These are phyloP conservation scores for Anthrax anthrax DNA, from an alignment of 2,888 invertebrate species.

Conservation along the genomic window DNA sequence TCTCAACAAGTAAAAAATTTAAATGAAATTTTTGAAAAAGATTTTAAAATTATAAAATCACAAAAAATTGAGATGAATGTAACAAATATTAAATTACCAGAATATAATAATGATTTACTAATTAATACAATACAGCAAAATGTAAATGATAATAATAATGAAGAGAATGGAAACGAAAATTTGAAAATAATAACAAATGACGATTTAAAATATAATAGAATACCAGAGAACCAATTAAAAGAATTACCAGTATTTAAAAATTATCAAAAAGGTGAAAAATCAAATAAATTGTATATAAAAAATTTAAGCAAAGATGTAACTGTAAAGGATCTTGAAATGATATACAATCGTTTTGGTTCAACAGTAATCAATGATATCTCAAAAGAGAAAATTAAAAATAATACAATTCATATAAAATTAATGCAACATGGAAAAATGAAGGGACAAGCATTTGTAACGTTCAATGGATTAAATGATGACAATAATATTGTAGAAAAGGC, in stretches of 20 bases:
- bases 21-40: conserved; percentile 9
- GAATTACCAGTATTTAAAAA: conserved; percentile 69
- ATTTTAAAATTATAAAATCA: conserved; percentile 3
- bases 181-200: conserved; percentile 35
- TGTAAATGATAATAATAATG: background rate
- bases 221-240: conserved; percentile 56
- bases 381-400: no score
- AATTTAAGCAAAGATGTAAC: conserved; percentile 72
- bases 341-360: conserved; percentile 54
- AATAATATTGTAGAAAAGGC: conserved; percentile 53
- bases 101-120: background rate
- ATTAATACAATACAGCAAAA: background rate
- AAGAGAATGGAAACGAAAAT: conserved; percentile 34
- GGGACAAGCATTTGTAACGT: conserved; percentile 84
- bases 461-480: conserved; percentile 14
- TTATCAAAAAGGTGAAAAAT: conserved; percentile 67
- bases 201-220: conserved; percentile 51
- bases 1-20: background rate
- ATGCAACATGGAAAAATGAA: conserved; percentile 96
- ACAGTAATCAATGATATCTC: conserved; percentile 20
- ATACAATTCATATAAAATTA: conserved; percentile 59
- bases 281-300: conserved; percentile 80
- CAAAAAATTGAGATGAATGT: conserved; percentile 21
- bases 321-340: conserved; percentile 56
- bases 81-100: conserved; percentile 1